phyloP scores from a whole-genome alignment of 2,113 vertebrate species.

The Hypocryptadius cinnamomeus region DNA sequence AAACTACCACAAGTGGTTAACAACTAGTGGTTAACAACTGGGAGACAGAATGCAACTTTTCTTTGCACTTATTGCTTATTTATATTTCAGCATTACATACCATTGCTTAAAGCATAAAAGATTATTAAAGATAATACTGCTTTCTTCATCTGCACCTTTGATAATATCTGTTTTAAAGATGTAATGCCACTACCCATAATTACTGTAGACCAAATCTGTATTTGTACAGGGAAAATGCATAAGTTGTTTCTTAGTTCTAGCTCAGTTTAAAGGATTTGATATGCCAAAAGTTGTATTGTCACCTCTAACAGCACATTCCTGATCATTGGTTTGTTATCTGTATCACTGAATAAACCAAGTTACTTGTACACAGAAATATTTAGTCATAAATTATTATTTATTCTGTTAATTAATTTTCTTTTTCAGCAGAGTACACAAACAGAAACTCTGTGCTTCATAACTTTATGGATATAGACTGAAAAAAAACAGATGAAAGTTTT shows the following conservation, averaged over 20 bases:
- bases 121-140: neutral
- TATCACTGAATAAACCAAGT: neutral
- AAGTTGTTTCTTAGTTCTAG: neutral
- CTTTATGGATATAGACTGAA: neutral
- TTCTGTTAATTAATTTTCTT: neutral
- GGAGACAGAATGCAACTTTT: neutral
- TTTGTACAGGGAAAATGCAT: neutral
- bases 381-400: neutral
- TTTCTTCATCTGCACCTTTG: neutral
- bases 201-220: neutral
- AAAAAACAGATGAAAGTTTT: neutral
- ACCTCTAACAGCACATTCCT: neutral
- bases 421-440: neutral
- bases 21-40: neutral
- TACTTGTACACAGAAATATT: neutral
- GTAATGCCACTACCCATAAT: neutral
- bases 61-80: neutral
- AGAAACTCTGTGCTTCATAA: neutral
- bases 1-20: neutral
- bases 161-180: neutral
- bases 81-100: neutral
- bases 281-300: neutral
- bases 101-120: neutral
- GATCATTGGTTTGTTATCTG: neutral
- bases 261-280: neutral